These are phyloP conservation scores for Myiagra hebetior DNA, from an alignment of 2,113 vertebrate genomes.

Conservation along the genomic window DNA sequence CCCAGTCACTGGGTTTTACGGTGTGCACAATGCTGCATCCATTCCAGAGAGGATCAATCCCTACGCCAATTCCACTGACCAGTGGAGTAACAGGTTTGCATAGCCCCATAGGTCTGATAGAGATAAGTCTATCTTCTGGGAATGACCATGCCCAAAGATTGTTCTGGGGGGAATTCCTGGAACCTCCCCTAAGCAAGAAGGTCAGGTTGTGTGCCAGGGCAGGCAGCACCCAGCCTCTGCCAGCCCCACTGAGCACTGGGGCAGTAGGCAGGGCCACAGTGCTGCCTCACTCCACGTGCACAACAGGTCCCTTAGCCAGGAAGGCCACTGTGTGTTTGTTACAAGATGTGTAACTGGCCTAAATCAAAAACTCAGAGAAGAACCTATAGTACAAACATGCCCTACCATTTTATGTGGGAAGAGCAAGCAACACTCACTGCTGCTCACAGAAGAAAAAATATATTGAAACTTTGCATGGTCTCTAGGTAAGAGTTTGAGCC, in stretches of 20 bases:
- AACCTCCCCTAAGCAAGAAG: background rate
- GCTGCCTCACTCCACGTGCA: background rate
- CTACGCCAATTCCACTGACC: fast-evolving
- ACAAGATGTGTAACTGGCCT: background rate
- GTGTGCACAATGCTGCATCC: fast-evolving
- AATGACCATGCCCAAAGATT: background rate
- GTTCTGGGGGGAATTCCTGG: background rate
- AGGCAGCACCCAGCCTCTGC: fast-evolving
- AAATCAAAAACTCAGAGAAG: background rate
- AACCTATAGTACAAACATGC: background rate
- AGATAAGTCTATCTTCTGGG: background rate
- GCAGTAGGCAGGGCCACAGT: background rate
- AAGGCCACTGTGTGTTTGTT: background rate
- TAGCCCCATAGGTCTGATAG: background rate
- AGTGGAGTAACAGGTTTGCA: background rate
- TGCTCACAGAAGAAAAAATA: background rate
- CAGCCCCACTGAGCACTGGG: fast-evolving
- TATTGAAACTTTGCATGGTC: background rate
- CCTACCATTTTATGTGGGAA: background rate
- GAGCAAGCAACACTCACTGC: background rate
- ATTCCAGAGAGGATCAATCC: background rate
- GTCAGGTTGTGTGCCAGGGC: background rate
- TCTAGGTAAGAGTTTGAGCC: background rate
- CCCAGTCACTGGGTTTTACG: background rate
- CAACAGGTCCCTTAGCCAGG: background rate